Percentiles rank a stretch among this genome's conserved stretches.
phyloP scores from a whole-genome alignment of 2,888 invertebrate species.

The Euzophera pinguis region DNA sequence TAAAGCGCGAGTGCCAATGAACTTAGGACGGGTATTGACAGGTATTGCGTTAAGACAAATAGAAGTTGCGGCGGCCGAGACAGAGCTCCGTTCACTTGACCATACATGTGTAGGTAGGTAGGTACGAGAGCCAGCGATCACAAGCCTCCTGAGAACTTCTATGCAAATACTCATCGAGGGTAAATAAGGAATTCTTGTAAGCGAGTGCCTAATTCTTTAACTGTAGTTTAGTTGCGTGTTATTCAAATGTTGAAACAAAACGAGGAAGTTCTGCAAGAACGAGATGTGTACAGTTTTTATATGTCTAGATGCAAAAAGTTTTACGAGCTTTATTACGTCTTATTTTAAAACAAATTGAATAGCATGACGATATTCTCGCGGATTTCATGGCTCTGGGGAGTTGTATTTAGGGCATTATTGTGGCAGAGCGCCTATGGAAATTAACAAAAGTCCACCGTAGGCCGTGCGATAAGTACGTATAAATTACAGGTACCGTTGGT shows the following conservation, averaged over 20 bases:
- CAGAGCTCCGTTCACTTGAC: conserved; percentile 73
- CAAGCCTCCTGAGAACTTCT: conserved; percentile 70
- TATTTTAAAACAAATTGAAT: background rate
- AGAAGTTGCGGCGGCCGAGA: conserved; percentile 69
- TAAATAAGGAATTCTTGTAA: conserved; percentile 71
- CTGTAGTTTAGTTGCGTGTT: conserved; percentile 41
- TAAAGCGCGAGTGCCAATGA: conserved; percentile 76
- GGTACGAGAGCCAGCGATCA: conserved; percentile 43
- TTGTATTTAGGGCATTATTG: conserved; percentile 6
- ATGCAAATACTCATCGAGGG: conserved; percentile 66
- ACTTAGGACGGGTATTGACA: conserved; percentile 76
- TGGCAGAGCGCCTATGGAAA: conserved; percentile 9
- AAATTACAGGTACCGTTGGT: conserved; percentile 45
- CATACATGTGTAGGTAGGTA: conserved; percentile 46
- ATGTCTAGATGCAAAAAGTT: conserved; percentile 2
- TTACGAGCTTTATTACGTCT: background rate
- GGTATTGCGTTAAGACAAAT: conserved; percentile 79
- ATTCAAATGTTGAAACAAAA: conserved; percentile 25
- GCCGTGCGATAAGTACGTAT: conserved; percentile 20
- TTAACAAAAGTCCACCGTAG: conserved; percentile 13
- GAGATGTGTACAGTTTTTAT: conserved; percentile 6
- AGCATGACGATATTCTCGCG: background rate
- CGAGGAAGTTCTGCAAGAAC: conserved; percentile 20
- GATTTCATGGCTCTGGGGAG: background rate
- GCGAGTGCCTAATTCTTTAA: conserved; percentile 52